phyloP scores from a whole-genome alignment of 2,888 invertebrate species.

The Aphidius colemani region DNA sequence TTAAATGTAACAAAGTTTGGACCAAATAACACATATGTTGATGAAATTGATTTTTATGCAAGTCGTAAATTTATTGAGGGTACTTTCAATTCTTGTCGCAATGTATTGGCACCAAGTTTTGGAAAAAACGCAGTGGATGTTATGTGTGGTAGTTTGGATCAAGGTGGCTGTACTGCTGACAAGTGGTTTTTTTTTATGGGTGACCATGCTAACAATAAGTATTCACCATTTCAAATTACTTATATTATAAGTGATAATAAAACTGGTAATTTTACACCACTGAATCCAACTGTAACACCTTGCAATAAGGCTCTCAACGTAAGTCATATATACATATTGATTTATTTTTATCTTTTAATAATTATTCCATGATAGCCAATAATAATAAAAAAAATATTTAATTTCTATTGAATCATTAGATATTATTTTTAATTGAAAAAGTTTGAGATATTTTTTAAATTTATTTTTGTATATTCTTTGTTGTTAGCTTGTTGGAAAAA shows the following conservation, averaged over 20 bases:
- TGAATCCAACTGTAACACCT: conserved; percentile 67
- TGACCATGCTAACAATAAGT: conserved; percentile 62
- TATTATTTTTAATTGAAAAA: too few relatives aligned
- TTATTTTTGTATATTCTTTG: too few relatives aligned
- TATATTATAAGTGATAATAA: conserved; percentile 66
- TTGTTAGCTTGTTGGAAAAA: too few relatives aligned
- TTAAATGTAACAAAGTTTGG: conserved; percentile 65
- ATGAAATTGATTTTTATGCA: conserved; percentile 72
- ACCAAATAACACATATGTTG: conserved; percentile 60
- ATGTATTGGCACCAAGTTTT: conserved; percentile 80
- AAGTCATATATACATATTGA: conserved; percentile 50
- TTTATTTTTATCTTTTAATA: too few relatives aligned
- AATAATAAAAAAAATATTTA: too few relatives aligned
- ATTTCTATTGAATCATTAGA: too few relatives aligned
- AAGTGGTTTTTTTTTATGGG: conserved; percentile 79
- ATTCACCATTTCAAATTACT: conserved; percentile 78
- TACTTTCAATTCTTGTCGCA: conserved; percentile 82
- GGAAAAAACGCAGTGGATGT: conserved; percentile 78
- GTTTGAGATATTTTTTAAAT: too few relatives aligned
- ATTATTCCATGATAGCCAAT: too few relatives aligned
- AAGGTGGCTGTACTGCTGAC: conserved; percentile 72
- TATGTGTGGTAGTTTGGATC: conserved; percentile 75
- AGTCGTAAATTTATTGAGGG: conserved; percentile 72
- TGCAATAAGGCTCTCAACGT: conserved; percentile 72
- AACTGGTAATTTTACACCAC: conserved; percentile 63